Evolutionary conservation across 1,140 invertebrate genomes (phyloP).

Genomic region (Aricia agestis): DNA sequence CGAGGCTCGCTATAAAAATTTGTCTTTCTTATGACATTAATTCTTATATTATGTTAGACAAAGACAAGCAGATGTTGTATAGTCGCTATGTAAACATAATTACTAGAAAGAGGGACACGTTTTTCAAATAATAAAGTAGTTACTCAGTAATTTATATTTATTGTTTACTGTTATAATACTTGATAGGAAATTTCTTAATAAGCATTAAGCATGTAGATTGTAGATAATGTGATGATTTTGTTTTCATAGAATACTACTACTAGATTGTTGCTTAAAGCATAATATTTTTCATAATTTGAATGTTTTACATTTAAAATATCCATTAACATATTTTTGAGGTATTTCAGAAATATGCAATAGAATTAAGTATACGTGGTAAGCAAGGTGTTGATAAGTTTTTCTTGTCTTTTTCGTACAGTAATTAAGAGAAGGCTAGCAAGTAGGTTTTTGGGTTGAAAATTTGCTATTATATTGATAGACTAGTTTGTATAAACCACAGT

Average conservation of each 20-base stretch:
- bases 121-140: slow-evolving; percentile 5
- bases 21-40: no score
- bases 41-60: no score
- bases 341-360: neutral
- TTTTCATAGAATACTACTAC: neutral
- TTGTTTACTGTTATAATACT: neutral
- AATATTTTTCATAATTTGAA: neutral
- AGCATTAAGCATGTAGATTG: neutral
- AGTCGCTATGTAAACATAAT: no score
- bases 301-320: neutral
- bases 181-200: neutral
- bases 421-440: no score
- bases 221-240: neutral
- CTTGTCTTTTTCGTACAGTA: no score
- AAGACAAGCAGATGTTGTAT: no score
- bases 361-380: no score
- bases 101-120: neutral
- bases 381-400: no score
- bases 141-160: neutral
- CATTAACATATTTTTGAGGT: neutral
- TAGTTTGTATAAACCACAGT: no score
- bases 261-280: neutral
- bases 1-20: no score
- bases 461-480: no score
- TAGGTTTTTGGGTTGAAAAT: no score